Conservation (phyloP, 2,888 invertebrate genomes). For the Synanthedon myopaeformis region DNA sequence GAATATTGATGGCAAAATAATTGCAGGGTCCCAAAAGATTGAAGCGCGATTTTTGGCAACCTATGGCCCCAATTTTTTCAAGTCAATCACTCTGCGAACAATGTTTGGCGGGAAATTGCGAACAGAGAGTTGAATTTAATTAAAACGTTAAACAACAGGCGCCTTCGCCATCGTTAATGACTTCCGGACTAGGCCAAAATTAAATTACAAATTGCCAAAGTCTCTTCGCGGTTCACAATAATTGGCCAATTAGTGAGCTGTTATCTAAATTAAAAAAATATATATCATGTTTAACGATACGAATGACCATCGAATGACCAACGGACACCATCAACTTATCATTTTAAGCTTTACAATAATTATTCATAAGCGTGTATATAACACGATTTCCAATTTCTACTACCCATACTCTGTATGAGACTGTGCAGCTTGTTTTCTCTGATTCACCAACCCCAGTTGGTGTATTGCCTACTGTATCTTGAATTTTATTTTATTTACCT, state of each 20-base stretch:
- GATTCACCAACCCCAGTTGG: no score
- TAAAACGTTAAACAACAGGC: background rate
- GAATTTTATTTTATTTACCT: no score
- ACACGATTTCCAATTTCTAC: no score
- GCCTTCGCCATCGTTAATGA: slow-evolving; percentile 3
- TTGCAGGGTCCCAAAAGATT: slow-evolving; percentile 24
- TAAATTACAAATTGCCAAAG: slow-evolving; percentile 3
- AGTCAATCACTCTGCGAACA: slow-evolving; percentile 20
- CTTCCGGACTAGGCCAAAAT: slow-evolving; percentile 4
- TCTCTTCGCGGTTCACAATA: background rate
- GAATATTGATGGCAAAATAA: slow-evolving; percentile 46
- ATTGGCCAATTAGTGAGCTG: background rate
- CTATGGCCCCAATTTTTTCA: slow-evolving; percentile 23
- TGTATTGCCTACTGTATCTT: no score
- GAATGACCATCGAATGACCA: no score
- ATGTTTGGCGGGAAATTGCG: background rate
- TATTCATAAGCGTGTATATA: no score
- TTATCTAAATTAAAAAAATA: background rate
- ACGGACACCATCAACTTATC: no score
- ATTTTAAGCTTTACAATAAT: no score
- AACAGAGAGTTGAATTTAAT: background rate
- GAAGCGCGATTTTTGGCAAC: slow-evolving; percentile 26
- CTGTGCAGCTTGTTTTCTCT: no score
- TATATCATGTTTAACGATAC: no score
- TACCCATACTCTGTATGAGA: no score